Evolutionary conservation across 92 coral and sea anemone species (phyloP).

Genomic region (Zoanthus sansibaricus): DNA sequence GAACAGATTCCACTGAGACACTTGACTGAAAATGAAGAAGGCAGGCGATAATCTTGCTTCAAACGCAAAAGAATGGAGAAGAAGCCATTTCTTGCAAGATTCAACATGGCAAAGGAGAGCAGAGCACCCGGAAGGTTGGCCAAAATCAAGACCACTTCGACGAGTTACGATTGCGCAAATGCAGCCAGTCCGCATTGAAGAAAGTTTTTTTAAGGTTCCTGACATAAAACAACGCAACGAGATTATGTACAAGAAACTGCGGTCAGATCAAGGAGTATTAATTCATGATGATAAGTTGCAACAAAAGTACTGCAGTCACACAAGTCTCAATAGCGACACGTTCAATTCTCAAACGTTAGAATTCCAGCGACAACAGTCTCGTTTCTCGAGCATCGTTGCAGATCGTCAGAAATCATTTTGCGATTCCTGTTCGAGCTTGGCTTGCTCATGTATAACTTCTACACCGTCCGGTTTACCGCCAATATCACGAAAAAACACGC

Average conservation of each 20-base stretch:
- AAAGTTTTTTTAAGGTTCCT: background rate
- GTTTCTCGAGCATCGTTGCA: background rate
- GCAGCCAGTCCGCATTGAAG: background rate
- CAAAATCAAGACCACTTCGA: background rate
- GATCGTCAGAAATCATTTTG: background rate
- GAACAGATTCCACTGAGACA: background rate
- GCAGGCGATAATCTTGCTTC: background rate
- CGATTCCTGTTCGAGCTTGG: slow-evolving; percentile 23
- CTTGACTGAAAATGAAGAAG: background rate
- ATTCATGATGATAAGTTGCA: background rate
- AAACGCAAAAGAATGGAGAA: background rate
- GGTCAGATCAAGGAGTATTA: slow-evolving; percentile 14
- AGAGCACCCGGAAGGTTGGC: background rate
- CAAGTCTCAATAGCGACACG: background rate
- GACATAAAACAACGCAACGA: background rate
- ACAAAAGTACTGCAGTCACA: slow-evolving; percentile 2
- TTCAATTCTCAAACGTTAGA: background rate
- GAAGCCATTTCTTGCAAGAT: background rate
- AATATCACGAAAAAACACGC: background rate
- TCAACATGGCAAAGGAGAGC: background rate
- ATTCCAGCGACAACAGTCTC: background rate
- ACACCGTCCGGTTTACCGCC: slow-evolving; percentile 21
- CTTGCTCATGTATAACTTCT: slow-evolving; percentile 14
- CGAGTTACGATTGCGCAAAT: slow-evolving; percentile 15
- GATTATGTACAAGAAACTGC: background rate